These are phyloP conservation scores for Amaurobius ferox DNA, from an alignment of 2,888 invertebrate genomes.

Conservation along the genomic window DNA sequence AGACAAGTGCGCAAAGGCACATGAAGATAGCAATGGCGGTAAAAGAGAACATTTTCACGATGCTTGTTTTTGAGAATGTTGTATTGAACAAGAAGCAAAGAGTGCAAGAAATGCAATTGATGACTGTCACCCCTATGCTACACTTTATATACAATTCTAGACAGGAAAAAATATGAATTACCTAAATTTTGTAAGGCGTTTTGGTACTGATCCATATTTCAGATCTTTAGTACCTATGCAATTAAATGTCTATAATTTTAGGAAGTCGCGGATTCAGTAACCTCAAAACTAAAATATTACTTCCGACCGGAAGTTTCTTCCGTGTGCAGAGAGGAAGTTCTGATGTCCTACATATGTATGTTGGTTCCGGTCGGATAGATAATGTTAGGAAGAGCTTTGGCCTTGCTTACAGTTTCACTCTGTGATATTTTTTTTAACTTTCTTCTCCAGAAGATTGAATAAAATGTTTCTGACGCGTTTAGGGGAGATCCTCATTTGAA, in stretches of 20 bases:
- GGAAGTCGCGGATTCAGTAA: not conserved
- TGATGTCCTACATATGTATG: constrained; percentile 24
- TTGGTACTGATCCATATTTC: not conserved
- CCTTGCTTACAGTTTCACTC: not conserved
- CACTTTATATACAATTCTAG: not conserved
- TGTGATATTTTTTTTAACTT: not conserved
- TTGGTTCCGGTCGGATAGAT: constrained; percentile 19
- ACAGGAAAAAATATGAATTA: not conserved
- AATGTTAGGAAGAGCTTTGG: constrained; percentile 3
- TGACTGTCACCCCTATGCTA: not conserved
- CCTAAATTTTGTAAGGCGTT: not conserved
- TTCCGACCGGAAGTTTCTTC: constrained; percentile 50
- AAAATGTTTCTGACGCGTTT: not conserved
- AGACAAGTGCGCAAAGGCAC: not conserved
- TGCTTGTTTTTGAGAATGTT: not conserved
- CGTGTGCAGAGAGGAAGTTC: constrained; percentile 17
- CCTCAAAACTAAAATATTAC: not conserved
- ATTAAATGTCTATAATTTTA: not conserved
- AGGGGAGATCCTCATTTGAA: not conserved
- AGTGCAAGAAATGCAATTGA: not conserved
- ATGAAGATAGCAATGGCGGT: not conserved
- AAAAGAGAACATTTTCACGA: not conserved
- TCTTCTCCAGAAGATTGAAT: constrained; percentile 6
- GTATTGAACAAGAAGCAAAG: not conserved
- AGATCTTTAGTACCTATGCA: not conserved